These are phyloP conservation scores for Agrotis clavis DNA, from an alignment of 2,888 invertebrate genomes.

Conservation along the genomic window DNA sequence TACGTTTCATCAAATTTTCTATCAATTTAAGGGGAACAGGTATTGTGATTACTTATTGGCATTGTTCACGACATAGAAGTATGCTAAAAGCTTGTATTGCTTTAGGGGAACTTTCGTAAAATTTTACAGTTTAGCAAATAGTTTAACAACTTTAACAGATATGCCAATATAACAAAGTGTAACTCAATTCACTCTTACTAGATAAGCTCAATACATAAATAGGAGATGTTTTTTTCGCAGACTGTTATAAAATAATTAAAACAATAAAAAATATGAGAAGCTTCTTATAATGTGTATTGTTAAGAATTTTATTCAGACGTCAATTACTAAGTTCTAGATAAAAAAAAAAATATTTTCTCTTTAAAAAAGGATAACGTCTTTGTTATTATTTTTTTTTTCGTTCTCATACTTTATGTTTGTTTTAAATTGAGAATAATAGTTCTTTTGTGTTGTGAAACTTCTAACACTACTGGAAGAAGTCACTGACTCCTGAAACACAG, in stretches of 20 bases:
- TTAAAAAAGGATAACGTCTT: not conserved
- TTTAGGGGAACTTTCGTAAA: too few relatives aligned
- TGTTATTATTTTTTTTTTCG: too few relatives aligned
- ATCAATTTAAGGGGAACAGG: not conserved
- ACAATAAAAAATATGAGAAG: slow-evolving; percentile 18
- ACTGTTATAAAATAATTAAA: slow-evolving; percentile 3
- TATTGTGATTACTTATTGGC: not conserved
- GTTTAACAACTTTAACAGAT: not conserved
- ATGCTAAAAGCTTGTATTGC: not conserved
- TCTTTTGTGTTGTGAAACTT: too few relatives aligned
- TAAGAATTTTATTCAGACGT: not conserved
- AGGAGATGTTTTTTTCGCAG: not conserved
- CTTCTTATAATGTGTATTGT: not conserved
- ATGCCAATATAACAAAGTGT: not conserved
- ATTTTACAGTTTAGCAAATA: not conserved
- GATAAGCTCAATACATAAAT: not conserved
- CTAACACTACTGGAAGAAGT: too few relatives aligned
- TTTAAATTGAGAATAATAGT: too few relatives aligned
- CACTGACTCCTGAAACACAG: too few relatives aligned
- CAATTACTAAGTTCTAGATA: slow-evolving; percentile 11
- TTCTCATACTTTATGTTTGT: too few relatives aligned
- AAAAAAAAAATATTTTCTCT: slow-evolving; percentile 6
- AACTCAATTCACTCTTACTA: not conserved
- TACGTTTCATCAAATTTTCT: not conserved
- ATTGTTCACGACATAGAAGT: too few relatives aligned